Evolutionary conservation across 2,113 vertebrate species (phyloP).

Genomic region (Tragelaphus imberbis): DNA sequence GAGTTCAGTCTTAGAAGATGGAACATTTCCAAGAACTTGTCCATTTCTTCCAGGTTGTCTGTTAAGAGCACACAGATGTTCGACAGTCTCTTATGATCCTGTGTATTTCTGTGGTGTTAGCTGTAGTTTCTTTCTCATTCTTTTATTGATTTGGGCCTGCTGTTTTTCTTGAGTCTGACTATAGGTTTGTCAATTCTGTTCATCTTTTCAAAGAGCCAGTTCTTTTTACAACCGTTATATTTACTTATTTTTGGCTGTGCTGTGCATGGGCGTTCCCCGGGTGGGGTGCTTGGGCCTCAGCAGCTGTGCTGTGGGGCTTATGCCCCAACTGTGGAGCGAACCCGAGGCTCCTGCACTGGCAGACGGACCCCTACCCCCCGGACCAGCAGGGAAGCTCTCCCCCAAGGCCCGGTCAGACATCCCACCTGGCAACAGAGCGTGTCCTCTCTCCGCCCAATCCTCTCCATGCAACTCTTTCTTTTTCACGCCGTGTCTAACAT

Average conservation of each 20-base stretch:
- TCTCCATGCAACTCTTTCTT: neutral
- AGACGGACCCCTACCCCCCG: neutral
- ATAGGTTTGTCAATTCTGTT: neutral
- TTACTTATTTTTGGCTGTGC: neutral
- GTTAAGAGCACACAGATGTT: fast-evolving
- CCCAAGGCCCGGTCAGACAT: neutral
- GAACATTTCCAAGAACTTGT: neutral
- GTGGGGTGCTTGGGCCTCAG: neutral
- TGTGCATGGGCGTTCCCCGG: fast-evolving
- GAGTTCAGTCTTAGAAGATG: neutral
- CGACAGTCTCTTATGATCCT: fast-evolving
- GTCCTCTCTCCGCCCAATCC: neutral
- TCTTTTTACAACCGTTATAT: neutral
- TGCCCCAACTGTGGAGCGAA: neutral
- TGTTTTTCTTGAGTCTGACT: neutral
- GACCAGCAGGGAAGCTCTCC: no score
- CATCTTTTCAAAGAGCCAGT: neutral
- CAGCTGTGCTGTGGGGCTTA: neutral
- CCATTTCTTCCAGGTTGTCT: neutral
- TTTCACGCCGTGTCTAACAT: neutral
- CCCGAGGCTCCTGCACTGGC: neutral
- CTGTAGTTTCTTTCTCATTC: neutral
- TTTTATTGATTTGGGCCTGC: neutral
- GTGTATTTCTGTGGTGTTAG: fast-evolving
- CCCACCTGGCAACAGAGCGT: neutral